These are phyloP conservation scores for Acrossocheilus wenchowensis DNA, from an alignment of 2,797 vertebrate species.

Conservation along the genomic window DNA sequence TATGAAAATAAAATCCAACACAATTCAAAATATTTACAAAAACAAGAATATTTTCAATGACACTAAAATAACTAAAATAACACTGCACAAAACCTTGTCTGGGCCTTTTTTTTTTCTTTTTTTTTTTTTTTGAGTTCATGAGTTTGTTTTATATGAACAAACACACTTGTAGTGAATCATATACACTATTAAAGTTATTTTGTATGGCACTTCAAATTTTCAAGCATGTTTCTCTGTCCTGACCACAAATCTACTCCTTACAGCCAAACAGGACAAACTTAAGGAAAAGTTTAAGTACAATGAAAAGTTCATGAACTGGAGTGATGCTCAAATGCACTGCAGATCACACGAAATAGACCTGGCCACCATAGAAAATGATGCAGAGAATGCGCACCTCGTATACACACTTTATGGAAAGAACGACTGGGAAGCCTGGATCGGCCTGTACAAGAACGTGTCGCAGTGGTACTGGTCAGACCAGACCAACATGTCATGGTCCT, in stretches of 20 bases:
- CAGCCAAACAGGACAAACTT: not conserved
- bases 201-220: not conserved
- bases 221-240: not conserved
- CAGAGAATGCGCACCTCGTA: rapidly evolving
- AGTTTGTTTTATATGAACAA: not conserved
- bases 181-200: too few relatives aligned
- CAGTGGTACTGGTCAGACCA: slow-evolving; percentile 35
- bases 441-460: slow-evolving; percentile 10
- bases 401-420: rapidly evolving
- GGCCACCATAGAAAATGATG: rapidly evolving
- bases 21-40: too few relatives aligned
- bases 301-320: not conserved
- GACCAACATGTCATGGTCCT: not conserved
- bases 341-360: not conserved
- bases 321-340: slow-evolving; percentile 7
- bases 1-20: too few relatives aligned
- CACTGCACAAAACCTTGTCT: not conserved
- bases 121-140: too few relatives aligned
- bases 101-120: too few relatives aligned
- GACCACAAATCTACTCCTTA: not conserved
- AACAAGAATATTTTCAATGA: too few relatives aligned
- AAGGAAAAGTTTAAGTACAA: not conserved
- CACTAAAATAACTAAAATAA: too few relatives aligned
- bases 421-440: not conserved
- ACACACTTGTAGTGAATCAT: too few relatives aligned